phyloP scores from a whole-genome alignment of 2,113 vertebrate genomes.

The Pteropus alecto region DNA sequence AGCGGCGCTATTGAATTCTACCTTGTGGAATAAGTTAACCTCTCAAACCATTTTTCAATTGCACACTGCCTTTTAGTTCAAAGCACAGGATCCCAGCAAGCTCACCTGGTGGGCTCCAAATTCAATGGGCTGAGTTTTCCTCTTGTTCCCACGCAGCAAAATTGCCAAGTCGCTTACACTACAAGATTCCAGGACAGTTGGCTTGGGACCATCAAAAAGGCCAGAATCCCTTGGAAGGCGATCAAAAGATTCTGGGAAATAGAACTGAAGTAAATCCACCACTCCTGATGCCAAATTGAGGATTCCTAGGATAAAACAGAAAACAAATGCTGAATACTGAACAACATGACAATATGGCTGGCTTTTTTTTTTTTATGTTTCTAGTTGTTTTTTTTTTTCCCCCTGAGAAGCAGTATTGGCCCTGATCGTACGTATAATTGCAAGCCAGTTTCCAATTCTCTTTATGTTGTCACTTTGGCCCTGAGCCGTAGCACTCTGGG shows the following conservation, averaged over 20 bases:
- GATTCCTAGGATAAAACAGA: constrained; percentile 79
- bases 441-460: not conserved
- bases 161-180: constrained; percentile 88
- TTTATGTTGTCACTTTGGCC: not conserved
- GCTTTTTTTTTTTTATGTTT: not conserved
- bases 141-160: constrained; percentile 88
- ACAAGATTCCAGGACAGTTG: constrained; percentile 86
- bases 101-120: constrained; percentile 90
- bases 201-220: constrained; percentile 87
- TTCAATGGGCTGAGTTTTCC: constrained; percentile 89
- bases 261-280: constrained; percentile 87
- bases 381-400: not conserved
- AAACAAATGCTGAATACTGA: not conserved
- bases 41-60: not conserved
- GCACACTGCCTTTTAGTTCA: constrained; percentile 34
- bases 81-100: not conserved
- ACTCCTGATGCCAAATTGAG: constrained; percentile 86
- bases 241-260: constrained; percentile 89
- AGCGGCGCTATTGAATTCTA: not conserved
- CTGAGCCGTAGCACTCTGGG: not conserved
- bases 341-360: not conserved
- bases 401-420: not conserved
- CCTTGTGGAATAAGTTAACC: not conserved
- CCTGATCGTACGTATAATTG: not conserved
- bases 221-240: constrained; percentile 86